Conservation (phyloP, 1,140 invertebrate genomes). For the Heliconius hewitsoni region DNA sequence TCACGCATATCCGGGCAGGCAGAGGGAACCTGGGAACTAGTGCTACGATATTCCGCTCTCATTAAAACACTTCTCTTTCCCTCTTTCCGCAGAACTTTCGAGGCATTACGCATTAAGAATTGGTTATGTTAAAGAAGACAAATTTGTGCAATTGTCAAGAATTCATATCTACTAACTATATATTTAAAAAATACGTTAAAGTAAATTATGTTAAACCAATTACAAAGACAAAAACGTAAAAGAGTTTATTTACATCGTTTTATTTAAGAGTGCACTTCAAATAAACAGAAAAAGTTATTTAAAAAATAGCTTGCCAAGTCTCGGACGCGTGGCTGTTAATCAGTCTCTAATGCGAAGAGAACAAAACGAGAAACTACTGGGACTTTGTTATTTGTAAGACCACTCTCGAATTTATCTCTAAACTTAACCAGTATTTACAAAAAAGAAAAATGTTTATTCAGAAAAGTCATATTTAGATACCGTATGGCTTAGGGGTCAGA, state of each 20-base stretch:
- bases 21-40: too few species aligned
- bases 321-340: slow-evolving; percentile 24
- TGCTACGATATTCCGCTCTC: too few species aligned
- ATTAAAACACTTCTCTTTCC: too few species aligned
- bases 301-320: slow-evolving; percentile 29
- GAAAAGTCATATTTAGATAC: too few species aligned
- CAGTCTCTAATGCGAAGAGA: slow-evolving; percentile 28
- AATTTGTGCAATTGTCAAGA: too few species aligned
- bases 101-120: too few species aligned
- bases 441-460: background rate
- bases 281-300: slow-evolving; percentile 6
- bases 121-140: too few species aligned
- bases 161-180: too few species aligned
- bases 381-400: slow-evolving; percentile 26
- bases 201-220: background rate
- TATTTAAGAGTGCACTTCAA: background rate
- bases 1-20: too few species aligned
- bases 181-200: background rate
- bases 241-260: background rate
- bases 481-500: too few species aligned
- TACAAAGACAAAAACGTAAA: background rate
- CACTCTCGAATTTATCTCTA: slow-evolving; percentile 16
- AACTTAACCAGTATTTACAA: background rate
- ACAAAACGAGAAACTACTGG: slow-evolving; percentile 20
- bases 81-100: too few species aligned